Evolutionary conservation across 2,888 invertebrate species (phyloP).

Genomic region (Athrips mouffetella): DNA sequence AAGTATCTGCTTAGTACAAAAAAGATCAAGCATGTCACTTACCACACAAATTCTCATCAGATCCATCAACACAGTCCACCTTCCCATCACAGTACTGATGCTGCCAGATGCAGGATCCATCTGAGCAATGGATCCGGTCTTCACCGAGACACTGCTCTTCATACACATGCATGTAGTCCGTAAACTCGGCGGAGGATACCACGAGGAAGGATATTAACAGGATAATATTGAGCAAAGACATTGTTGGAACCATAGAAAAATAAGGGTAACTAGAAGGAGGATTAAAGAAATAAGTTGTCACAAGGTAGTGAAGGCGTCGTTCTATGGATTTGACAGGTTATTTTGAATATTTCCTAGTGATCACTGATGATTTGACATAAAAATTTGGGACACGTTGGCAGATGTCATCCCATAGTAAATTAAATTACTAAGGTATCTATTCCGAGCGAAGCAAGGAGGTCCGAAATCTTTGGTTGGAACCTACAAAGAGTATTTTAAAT

Average conservation of each 20-base stretch:
- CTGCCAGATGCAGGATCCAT: slow-evolving; percentile 74
- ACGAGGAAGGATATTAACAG: slow-evolving; percentile 29
- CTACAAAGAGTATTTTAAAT: too few relatives aligned
- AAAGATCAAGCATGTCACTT: slow-evolving; percentile 29
- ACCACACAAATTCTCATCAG: slow-evolving; percentile 75
- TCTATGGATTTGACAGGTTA: too few relatives aligned
- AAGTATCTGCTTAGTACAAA: too few relatives aligned
- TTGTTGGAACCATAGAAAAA: slow-evolving; percentile 1
- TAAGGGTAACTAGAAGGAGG: not conserved
- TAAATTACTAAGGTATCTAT: too few relatives aligned
- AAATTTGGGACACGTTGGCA: too few relatives aligned
- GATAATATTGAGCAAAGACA: slow-evolving; percentile 24
- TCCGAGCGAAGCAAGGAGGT: too few relatives aligned
- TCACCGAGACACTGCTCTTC: slow-evolving; percentile 51
- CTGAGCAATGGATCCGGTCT: slow-evolving; percentile 45
- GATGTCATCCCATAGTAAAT: too few relatives aligned
- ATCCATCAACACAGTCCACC: slow-evolving; percentile 79
- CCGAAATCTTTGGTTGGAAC: too few relatives aligned
- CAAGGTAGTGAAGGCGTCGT: too few relatives aligned
- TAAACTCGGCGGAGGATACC: slow-evolving; percentile 38
- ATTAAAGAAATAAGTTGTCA: too few relatives aligned
- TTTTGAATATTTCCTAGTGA: too few relatives aligned
- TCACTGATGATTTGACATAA: too few relatives aligned
- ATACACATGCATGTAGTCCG: slow-evolving; percentile 45
- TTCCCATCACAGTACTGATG: slow-evolving; percentile 78